Evolutionary conservation across 2,888 invertebrate genomes (phyloP).

Genomic region (Nebria brevicollis): DNA sequence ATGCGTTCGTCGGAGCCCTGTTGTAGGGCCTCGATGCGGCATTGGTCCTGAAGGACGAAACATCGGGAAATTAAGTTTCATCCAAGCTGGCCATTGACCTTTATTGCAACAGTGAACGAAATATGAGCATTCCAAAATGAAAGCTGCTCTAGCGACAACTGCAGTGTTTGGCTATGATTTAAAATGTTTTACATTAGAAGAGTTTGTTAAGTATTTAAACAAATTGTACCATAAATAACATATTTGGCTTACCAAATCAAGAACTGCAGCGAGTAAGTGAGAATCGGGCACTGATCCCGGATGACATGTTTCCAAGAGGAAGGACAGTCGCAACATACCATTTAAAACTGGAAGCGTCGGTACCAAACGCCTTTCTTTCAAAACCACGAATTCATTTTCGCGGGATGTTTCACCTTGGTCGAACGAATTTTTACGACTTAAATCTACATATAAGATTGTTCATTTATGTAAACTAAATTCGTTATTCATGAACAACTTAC

Average conservation of each 20-base stretch:
- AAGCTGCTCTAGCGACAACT: slow-evolving; percentile 89
- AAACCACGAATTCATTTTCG: slow-evolving; percentile 87
- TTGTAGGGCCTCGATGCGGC: slow-evolving; percentile 61
- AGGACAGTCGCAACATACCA: slow-evolving; percentile 91
- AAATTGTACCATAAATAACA: background rate
- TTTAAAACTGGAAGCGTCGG: slow-evolving; percentile 80
- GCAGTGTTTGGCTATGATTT: slow-evolving; percentile 87
- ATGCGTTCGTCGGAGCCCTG: slow-evolving; percentile 72
- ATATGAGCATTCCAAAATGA: slow-evolving; percentile 94
- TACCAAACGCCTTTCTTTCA: slow-evolving; percentile 88
- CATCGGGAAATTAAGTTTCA: slow-evolving; percentile 85
- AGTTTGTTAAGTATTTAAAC: background rate
- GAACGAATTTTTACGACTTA: slow-evolving; percentile 83
- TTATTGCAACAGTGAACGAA: slow-evolving; percentile 98
- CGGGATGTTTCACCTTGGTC: slow-evolving; percentile 82
- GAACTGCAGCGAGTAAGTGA: slow-evolving; percentile 90
- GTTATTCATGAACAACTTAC: slow-evolving; percentile 63
- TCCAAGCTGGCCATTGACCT: slow-evolving; percentile 99
- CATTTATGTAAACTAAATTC: background rate
- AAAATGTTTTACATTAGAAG: slow-evolving; percentile 36
- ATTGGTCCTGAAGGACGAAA: slow-evolving; percentile 77
- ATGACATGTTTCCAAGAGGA: slow-evolving; percentile 93
- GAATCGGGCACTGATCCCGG: slow-evolving; percentile 98
- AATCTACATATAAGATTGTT: slow-evolving; percentile 62
- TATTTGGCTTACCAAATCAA: slow-evolving; percentile 82